These are phyloP conservation scores for Illadopsis cleaveri DNA, from an alignment of 2,113 vertebrate species.

Conservation along the genomic window DNA sequence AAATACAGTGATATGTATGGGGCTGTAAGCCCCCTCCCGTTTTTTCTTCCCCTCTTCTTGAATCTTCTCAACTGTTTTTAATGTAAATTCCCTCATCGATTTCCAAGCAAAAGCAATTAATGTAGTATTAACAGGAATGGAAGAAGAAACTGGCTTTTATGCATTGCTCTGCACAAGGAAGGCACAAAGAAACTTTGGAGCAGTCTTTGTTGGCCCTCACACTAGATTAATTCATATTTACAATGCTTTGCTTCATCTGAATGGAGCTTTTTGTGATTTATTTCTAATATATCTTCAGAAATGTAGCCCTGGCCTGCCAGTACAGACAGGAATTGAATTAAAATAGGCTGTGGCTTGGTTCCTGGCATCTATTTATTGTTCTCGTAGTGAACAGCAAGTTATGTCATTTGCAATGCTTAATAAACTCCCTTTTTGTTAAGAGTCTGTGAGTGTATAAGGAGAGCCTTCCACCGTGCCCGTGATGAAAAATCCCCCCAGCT, in stretches of 20 bases:
- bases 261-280: background rate
- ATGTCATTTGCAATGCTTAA: background rate
- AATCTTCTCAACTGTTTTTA: background rate
- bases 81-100: background rate
- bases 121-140: background rate
- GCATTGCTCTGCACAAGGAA: background rate
- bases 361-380: background rate
- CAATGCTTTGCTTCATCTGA: background rate
- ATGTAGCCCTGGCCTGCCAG: background rate
- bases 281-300: background rate
- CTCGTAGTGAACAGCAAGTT: background rate
- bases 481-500: background rate
- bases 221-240: background rate
- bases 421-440: background rate
- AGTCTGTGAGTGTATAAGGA: background rate
- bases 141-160: background rate
- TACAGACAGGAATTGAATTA: background rate
- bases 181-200: background rate
- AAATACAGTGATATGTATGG: background rate
- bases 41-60: background rate
- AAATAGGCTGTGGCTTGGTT: background rate
- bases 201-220: background rate
- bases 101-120: background rate
- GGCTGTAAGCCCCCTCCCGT: background rate
- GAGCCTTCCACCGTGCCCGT: rapidly evolving